Conservation (phyloP, 2,797 vertebrate species). For the Peromyscus nudipes region DNA sequence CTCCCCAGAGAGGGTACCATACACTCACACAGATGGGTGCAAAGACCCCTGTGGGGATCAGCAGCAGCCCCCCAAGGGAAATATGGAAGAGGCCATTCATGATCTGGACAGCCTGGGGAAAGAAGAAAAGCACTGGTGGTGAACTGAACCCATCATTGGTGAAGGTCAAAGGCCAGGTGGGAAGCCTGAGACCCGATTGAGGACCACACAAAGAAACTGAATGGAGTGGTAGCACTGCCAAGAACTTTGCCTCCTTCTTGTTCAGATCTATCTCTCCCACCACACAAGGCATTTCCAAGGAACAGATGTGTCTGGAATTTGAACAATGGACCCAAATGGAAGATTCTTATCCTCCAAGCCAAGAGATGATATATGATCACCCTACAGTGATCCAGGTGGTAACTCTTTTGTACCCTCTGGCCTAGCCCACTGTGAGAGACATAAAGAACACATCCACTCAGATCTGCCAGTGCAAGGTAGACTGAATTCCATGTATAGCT, state of each 20-base stretch:
- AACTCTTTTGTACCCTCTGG: background rate
- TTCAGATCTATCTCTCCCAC: background rate
- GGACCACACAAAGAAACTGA: background rate
- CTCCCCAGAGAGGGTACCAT: constrained; percentile 89
- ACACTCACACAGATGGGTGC: constrained; percentile 82
- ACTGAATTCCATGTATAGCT: background rate
- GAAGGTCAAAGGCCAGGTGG: background rate
- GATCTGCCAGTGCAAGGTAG: background rate
- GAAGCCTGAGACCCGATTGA: background rate
- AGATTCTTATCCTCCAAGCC: background rate
- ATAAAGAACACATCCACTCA: background rate
- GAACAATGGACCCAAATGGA: background rate
- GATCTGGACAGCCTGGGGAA: constrained; percentile 87
- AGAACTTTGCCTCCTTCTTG: background rate
- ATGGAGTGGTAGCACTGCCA: background rate
- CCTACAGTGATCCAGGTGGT: background rate
- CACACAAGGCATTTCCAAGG: background rate
- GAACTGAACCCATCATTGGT: background rate
- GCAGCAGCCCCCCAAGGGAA: constrained; percentile 85
- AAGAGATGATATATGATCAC: background rate
- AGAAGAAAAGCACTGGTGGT: background rate
- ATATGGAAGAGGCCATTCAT: constrained; percentile 88
- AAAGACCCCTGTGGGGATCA: constrained; percentile 75
- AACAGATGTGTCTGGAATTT: background rate
- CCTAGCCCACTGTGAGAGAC: background rate